These are phyloP conservation scores for Chelon auratus DNA, from an alignment of 2,797 vertebrate genomes.

Conservation along the genomic window DNA sequence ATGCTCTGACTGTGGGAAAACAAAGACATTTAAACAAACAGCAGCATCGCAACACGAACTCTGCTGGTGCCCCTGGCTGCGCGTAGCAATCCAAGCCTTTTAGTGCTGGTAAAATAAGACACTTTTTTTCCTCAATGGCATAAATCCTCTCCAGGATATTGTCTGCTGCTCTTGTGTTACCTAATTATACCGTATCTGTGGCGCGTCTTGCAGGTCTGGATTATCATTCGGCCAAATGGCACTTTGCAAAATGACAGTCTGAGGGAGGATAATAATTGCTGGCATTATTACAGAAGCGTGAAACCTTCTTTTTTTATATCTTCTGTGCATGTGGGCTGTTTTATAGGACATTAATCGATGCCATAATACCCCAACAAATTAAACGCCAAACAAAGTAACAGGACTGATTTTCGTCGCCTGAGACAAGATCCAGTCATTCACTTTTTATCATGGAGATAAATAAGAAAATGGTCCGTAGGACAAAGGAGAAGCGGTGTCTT, in stretches of 20 bases:
- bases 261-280: constrained; percentile 29
- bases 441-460: not conserved
- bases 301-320: not conserved
- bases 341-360: constrained; percentile 2
- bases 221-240: constrained; percentile 40
- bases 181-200: constrained; percentile 34
- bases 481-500: constrained; percentile 34
- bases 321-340: not conserved
- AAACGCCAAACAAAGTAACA: not conserved
- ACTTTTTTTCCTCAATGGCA: constrained; percentile 46
- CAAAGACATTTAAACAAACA: constrained; percentile 57
- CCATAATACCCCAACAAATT: not conserved
- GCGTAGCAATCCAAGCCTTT: constrained; percentile 27
- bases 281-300: constrained; percentile 35
- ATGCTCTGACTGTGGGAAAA: constrained; percentile 44
- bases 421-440: not conserved
- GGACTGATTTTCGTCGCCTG: not conserved
- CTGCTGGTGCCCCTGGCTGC: constrained; percentile 35
- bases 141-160: constrained; percentile 31
- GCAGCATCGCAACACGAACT: constrained; percentile 39
- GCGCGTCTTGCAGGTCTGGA: constrained; percentile 36
- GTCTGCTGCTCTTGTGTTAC: constrained; percentile 22
- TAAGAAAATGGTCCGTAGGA: not conserved
- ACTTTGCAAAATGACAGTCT: constrained; percentile 47
- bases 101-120: constrained; percentile 56